These are phyloP conservation scores for Ameiurus melas DNA, from an alignment of 2,113 vertebrate genomes.

Conservation along the genomic window DNA sequence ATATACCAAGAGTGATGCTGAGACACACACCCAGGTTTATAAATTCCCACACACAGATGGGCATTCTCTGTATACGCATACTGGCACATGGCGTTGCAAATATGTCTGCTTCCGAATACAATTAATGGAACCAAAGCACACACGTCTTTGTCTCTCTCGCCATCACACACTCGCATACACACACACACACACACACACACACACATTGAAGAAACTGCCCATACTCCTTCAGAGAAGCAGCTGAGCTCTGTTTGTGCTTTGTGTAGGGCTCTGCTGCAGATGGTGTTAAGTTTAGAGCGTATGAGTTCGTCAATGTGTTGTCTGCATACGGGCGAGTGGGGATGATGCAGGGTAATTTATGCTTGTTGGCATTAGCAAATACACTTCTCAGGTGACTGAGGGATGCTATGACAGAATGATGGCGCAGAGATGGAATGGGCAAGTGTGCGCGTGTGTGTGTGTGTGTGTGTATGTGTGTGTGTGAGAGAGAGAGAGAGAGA, in stretches of 20 bases:
- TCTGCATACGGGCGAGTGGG: slow-evolving; percentile 27
- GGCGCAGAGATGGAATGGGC: slow-evolving; percentile 61
- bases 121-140: slow-evolving; percentile 54
- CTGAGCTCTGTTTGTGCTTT: slow-evolving; percentile 20
- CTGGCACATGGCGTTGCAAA: slow-evolving; percentile 9
- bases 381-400: slow-evolving; percentile 49
- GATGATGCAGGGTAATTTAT: slow-evolving; percentile 56
- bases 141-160: slow-evolving; percentile 12
- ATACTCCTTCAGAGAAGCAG: slow-evolving; percentile 22
- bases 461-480: slow-evolving; percentile 35
- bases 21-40: slow-evolving; percentile 23
- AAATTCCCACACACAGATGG: slow-evolving; percentile 23
- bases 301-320: slow-evolving; percentile 31
- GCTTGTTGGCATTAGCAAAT: slow-evolving; percentile 60
- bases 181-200: background rate
- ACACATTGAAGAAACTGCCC: slow-evolving; percentile 26
- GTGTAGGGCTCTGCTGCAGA: slow-evolving; percentile 27
- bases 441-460: slow-evolving; percentile 42
- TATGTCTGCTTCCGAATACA: slow-evolving; percentile 9
- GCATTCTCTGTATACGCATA: slow-evolving; percentile 12
- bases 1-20: slow-evolving; percentile 23
- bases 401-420: slow-evolving; percentile 55
- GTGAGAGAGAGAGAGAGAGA: slow-evolving; percentile 26
- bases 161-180: background rate
- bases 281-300: slow-evolving; percentile 35